Conservation (phyloP, 2,797 vertebrate genomes). For the Microctenopoma steveboyesi region DNA sequence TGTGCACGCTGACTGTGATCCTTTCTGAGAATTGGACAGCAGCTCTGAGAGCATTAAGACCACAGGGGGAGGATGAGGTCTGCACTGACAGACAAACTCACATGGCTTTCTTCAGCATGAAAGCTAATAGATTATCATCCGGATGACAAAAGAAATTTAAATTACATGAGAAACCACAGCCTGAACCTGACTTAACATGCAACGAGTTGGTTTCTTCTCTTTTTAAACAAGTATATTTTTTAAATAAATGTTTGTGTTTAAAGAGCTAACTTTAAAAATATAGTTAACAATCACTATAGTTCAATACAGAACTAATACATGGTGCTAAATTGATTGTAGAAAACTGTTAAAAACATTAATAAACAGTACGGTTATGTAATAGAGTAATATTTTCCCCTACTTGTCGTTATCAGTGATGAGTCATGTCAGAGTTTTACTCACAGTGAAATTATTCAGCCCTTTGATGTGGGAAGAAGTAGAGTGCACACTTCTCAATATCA, state of each 20-base stretch:
- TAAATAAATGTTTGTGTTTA: neutral
- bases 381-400: conserved; percentile 45
- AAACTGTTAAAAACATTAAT: conserved; percentile 11
- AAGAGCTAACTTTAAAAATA: neutral
- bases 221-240: neutral
- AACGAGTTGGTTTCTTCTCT: conserved; percentile 11
- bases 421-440: conserved; percentile 77
- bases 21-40: conserved; percentile 80
- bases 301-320: conserved; percentile 8
- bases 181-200: conserved; percentile 13
- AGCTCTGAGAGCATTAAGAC: conserved; percentile 73
- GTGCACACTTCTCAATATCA: conserved; percentile 56
- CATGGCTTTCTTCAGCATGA: conserved; percentile 64
- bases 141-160: conserved; percentile 61
- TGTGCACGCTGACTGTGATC: conserved; percentile 70
- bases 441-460: conserved; percentile 60
- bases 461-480: conserved; percentile 80
- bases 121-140: conserved; percentile 65
- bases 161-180: conserved; percentile 40
- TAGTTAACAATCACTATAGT: neutral
- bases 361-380: conserved; percentile 49
- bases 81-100: conserved; percentile 61
- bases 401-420: conserved; percentile 68
- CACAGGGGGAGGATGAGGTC: conserved; percentile 62
- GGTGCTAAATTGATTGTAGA: conserved; percentile 1